Conservation (phyloP, 1,140 invertebrate species). For the Drosophila gunungcola region DNA sequence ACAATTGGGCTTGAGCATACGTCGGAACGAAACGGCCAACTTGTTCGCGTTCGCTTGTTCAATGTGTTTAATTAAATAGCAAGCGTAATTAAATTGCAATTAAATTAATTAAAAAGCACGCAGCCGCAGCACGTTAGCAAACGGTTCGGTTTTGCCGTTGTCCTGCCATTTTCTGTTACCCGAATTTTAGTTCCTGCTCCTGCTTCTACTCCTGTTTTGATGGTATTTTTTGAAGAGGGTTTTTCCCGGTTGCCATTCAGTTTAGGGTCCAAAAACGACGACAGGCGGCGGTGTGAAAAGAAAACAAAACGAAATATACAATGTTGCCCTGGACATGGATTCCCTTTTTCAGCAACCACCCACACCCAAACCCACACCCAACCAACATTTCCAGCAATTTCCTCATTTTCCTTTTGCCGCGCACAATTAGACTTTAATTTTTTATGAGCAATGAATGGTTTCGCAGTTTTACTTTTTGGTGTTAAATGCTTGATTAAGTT, state of each 20-base stretch:
- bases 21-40: slow-evolving; percentile 31
- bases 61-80: slow-evolving; percentile 84
- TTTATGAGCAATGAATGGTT: slow-evolving; percentile 80
- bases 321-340: slow-evolving; percentile 41
- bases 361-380: no score
- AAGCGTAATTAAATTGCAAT: slow-evolving; percentile 84
- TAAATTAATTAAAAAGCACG: slow-evolving; percentile 84
- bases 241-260: slow-evolving; percentile 19
- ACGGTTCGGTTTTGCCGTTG: slow-evolving; percentile 39
- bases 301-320: slow-evolving; percentile 50
- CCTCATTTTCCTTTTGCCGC: slow-evolving; percentile 32
- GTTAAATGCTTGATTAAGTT: slow-evolving; percentile 80
- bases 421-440: slow-evolving; percentile 78
- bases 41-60: slow-evolving; percentile 53
- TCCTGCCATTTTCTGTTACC: slow-evolving; percentile 14
- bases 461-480: slow-evolving; percentile 71
- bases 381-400: slow-evolving; percentile 22
- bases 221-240: slow-evolving; percentile 47
- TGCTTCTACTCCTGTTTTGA: slow-evolving; percentile 10
- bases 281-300: slow-evolving; percentile 39
- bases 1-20: slow-evolving; percentile 46
- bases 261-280: slow-evolving; percentile 30
- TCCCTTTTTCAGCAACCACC: neutral
- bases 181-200: slow-evolving; percentile 24
- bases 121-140: slow-evolving; percentile 54